phyloP scores from a whole-genome alignment of 35 echinoderm and acorn worm species.

The Eucidaris tribuloides region DNA sequence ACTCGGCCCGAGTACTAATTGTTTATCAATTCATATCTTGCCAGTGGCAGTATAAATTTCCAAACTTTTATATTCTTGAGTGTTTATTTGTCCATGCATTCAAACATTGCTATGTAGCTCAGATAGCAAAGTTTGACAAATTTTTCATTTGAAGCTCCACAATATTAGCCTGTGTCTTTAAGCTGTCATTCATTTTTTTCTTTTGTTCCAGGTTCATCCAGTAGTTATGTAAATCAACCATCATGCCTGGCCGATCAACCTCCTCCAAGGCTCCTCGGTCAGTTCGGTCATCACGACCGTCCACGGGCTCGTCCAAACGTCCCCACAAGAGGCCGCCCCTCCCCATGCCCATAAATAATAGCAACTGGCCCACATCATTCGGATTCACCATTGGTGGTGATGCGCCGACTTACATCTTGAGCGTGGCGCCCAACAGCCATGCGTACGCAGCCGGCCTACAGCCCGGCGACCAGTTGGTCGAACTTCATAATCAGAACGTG shows the following conservation, averaged over 20 bases:
- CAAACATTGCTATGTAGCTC: too few species aligned
- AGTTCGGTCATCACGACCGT: conserved; percentile 9
- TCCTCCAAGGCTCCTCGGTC: conserved; percentile 27
- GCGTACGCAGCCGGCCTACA: conserved; percentile 86
- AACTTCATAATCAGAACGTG: conserved; percentile 77
- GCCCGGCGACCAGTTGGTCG: conserved; percentile 86
- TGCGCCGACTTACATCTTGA: conserved; percentile 78
- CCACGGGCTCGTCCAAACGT: conserved; percentile 41
- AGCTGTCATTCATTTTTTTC: too few species aligned
- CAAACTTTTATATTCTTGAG: too few species aligned
- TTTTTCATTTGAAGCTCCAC: too few species aligned
- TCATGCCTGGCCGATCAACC: conserved; percentile 26
- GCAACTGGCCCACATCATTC: conserved; percentile 83
- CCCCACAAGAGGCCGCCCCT: conserved; percentile 32
- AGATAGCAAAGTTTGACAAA: too few species aligned
- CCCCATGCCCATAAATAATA: conserved; percentile 86
- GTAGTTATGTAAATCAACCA: not conserved
- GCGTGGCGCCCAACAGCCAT: conserved; percentile 73
- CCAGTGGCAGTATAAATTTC: too few species aligned
- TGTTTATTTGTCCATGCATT: too few species aligned
- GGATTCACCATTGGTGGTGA: conserved; percentile 86
- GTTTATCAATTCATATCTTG: too few species aligned
- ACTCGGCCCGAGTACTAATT: too few species aligned
- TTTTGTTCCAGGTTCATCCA: not conserved
- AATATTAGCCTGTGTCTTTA: too few species aligned